Base-by-base conservation (phyloP, 1,140 invertebrate species). In the Gonatopus flavifemur region DNA sequence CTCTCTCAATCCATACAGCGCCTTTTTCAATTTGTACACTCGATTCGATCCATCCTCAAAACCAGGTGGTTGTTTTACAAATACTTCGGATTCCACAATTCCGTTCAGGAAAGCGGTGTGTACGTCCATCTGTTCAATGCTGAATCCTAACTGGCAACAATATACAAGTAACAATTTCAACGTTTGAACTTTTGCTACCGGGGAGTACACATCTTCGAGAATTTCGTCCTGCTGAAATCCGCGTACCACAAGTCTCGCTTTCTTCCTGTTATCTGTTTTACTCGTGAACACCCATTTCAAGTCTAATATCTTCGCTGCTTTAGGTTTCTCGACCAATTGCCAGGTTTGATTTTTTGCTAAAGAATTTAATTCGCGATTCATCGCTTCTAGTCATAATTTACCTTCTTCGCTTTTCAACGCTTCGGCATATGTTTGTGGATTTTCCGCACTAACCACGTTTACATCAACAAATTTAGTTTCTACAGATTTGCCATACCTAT, bases 331-430 rank as follows among this genome's bases (percentile, higher is more conserved):
- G 13, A 66, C 59, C 18, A 70, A n/a, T 25, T 44, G 36, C 66
- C 66, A 79, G n/a, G 67, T 75, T 15, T 69, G 38, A 58, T 78
- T 72, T 49, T 72, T 65, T 10, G 55, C 39, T 15, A 68, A 55
- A n/a, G 64, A 46, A 6, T 64, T 24, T 12, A 76, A 57, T 62
- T 78, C 72, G 21, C 64, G 64, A 7, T 66, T 21, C 43, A 76
- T 76, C 10, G 74, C 77, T 37, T 49, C 38, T 47, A 61, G 54
- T 75, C 78, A 78, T 22, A 52, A 28, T 13, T 59, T 16, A 30
- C 33, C 20, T 41, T 77, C 66, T 35, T 19, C 12, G 45, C 33
- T 42, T 33, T 32, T 45, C 16, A 76, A 31, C 28, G 77, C 70
- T 53, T 78, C 69, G 28, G 55, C 37, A 49, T 40, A 53, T 55